A percentile compares a stretch with the other conserved stretches of the same genome.
Conservation (phyloP, 2,888 invertebrate genomes). For the Lathronympha strigana region DNA sequence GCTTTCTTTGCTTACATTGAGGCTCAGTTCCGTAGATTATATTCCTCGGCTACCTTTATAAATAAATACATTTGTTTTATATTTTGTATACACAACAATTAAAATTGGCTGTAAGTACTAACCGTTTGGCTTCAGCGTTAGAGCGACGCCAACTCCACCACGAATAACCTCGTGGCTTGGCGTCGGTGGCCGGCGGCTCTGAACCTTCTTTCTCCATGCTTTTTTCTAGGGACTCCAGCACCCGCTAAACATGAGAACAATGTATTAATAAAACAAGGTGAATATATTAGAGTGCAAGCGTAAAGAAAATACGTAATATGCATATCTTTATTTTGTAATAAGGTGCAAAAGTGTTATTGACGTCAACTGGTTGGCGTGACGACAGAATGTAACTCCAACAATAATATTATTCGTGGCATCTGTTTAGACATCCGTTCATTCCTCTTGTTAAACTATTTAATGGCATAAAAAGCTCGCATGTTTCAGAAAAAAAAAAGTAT, state of each 20-base stretch:
- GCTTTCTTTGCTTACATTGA: too few relatives aligned
- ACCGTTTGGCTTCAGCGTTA: conserved; percentile 69
- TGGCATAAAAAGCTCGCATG: background rate
- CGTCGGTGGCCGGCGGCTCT: conserved; percentile 51
- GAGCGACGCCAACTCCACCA: conserved; percentile 89
- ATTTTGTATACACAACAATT: too few relatives aligned
- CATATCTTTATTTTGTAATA: too few relatives aligned
- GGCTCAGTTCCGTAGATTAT: too few relatives aligned
- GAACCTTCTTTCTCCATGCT: conserved; percentile 63
- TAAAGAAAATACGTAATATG: too few relatives aligned
- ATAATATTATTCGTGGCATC: too few relatives aligned
- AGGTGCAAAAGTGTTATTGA: too few relatives aligned
- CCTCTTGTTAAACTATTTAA: background rate
- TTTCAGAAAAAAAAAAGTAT: background rate
- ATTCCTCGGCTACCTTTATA: too few relatives aligned
- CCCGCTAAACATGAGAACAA: conserved; percentile 58
- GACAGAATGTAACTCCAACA: background rate
- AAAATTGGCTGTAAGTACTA: conserved; percentile 36
- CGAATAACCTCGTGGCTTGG: conserved; percentile 81
- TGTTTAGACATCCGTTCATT: background rate
- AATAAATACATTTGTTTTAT: too few relatives aligned
- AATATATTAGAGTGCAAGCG: too few relatives aligned
- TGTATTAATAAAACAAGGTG: background rate
- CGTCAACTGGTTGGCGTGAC: too few relatives aligned
- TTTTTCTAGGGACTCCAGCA: conserved; percentile 74